Evolutionary conservation across 1,140 invertebrate species (phyloP).

Genomic region (Scaptodrosophila lebanonensis): DNA sequence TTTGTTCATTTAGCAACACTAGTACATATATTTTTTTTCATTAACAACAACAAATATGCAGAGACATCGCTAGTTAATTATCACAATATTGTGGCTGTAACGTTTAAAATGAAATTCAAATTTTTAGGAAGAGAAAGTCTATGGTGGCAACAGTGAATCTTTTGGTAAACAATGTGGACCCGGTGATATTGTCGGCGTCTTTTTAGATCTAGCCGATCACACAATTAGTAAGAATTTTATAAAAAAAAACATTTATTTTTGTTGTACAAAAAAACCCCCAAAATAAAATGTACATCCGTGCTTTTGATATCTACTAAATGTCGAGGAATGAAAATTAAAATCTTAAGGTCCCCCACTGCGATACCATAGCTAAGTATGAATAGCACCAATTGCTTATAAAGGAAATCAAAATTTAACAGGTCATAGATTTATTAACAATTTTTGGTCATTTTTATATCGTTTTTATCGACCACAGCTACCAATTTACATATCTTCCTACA

Average conservation of each 20-base stretch:
- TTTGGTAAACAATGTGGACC: conserved; percentile 97
- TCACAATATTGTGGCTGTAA: conserved; percentile 8
- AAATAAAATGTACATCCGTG: conserved; percentile 38
- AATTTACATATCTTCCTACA: too few relatives aligned
- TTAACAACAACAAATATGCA: conserved; percentile 20
- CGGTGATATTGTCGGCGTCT: conserved; percentile 95
- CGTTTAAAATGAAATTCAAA: conserved; percentile 35
- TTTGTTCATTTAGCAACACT: conserved; percentile 68
- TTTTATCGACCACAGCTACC: too few relatives aligned
- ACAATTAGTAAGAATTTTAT: conserved; percentile 91
- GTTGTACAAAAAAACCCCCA: conserved; percentile 36
- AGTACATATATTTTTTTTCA: conserved; percentile 59
- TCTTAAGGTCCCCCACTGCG: conserved; percentile 32
- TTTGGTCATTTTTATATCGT: too few relatives aligned
- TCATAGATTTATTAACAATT: too few relatives aligned
- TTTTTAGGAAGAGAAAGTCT: conserved; percentile 95
- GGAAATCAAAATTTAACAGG: too few relatives aligned
- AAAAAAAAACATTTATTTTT: conserved; percentile 56
- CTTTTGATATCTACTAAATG: conserved; percentile 76
- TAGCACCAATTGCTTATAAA: too few relatives aligned
- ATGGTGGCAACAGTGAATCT: conserved; percentile 89
- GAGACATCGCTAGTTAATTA: conserved; percentile 7
- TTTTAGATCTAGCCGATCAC: conserved; percentile 96
- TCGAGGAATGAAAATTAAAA: conserved; percentile 26
- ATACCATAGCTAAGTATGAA: conserved; percentile 14